Base-by-base conservation (phyloP, 2,888 invertebrate species). In the Eudemis profundana region DNA sequence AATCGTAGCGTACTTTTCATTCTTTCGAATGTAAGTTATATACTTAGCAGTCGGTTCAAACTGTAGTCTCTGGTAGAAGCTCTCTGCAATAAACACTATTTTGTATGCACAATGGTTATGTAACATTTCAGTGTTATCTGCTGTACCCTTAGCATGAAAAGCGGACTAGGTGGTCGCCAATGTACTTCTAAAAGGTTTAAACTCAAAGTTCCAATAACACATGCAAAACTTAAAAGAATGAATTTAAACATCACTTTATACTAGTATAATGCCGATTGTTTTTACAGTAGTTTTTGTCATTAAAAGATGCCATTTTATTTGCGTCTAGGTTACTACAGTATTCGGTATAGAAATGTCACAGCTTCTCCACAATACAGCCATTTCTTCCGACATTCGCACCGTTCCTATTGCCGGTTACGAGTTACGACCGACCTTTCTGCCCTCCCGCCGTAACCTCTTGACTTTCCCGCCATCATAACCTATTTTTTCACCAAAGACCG, bases 71-170 rank as follows among this genome's bases (percentile, higher is more conserved):
- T 54, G 54, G 8, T n/a, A 21, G 19, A 19, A 17, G 27, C 46
- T 5, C 10, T 4, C 14, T 4, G 53, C 61, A 40, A 47, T 62
- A 54, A 62, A 62, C 62, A 46, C 29, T 46, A 46, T 62, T 62
- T 29, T 54, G 47, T 29, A 47, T 62, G 47, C 47, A 54, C 40
- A 47, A 54, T 62, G 44, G 23, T 62, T 54, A 10, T 8, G 62
- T 54, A 47, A 40, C 47, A 40, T 33, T 47, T 47, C 10, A 21
- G 61, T 27, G 53, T 54, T 54, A 40, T 46, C 36, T 23, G 19
- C 33, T 14, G n/a, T 29, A 36, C 36, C 7, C 15, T 12, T 17
- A 17, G 17, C 17, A 33, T 5, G 10, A 53, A 19, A 21, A 19
- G 19, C 23, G 23, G 8, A 8, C 23, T 14, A 23, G 23, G 21